A percentile compares a stretch with the other conserved stretches of the same genome.
Evolutionary conservation across 2,113 vertebrate species (phyloP).

Genomic region (Carassius auratus): DNA sequence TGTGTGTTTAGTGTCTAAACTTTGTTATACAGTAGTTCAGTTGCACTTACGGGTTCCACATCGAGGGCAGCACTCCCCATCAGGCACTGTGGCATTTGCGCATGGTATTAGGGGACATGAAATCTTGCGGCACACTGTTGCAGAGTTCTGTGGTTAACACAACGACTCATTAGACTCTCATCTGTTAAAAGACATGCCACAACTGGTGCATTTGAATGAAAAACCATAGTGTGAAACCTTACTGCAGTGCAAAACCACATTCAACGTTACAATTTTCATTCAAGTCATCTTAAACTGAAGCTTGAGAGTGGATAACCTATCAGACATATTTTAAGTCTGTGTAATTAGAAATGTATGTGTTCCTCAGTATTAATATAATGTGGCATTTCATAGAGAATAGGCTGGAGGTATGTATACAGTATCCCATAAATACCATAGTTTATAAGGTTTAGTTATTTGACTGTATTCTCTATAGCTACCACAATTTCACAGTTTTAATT

Average conservation of each 20-base stretch:
- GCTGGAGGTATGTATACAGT: neutral
- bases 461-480: neutral
- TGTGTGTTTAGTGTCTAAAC: too few species aligned
- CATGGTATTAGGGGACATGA: constrained; percentile 96
- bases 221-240: neutral
- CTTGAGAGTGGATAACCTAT: too few species aligned
- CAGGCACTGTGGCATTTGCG: constrained; percentile 91
- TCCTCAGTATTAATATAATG: constrained; percentile 16
- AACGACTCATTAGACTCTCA: neutral
- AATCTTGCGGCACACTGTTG: constrained; percentile 93
- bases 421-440: neutral
- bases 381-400: neutral
- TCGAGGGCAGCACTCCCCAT: constrained; percentile 96
- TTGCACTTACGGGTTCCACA: constrained; percentile 91
- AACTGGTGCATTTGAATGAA: neutral
- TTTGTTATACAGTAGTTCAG: neutral
- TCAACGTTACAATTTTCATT: neutral
- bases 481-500: constrained; percentile 64
- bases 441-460: neutral
- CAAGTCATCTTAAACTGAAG: neutral
- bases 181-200: neutral
- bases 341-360: constrained; percentile 44
- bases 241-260: constrained; percentile 28
- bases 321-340: constrained; percentile 14
- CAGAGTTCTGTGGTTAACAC: constrained; percentile 82